Evolutionary conservation across 2,797 vertebrate species (phyloP).

Genomic region (Acanthornis magna): DNA sequence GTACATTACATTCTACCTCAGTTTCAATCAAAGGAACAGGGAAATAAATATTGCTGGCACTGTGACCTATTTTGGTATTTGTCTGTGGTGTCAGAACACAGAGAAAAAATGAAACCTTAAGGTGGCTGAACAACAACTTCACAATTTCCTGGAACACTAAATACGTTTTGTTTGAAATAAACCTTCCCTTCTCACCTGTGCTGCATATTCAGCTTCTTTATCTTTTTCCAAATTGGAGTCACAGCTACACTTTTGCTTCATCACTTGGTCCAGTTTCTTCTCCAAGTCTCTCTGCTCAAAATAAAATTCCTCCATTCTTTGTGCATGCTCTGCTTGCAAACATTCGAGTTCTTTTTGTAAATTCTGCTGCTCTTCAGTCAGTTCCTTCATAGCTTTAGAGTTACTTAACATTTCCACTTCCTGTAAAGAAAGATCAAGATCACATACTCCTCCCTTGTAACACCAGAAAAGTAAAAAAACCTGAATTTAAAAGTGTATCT

Average conservation of each 20-base stretch:
- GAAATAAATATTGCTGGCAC: neutral
- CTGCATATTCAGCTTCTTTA: conserved; percentile 92
- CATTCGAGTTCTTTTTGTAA: conserved; percentile 93
- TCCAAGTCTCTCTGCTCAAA: conserved; percentile 94
- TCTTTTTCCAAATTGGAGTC: conserved; percentile 86
- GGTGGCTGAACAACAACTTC: neutral
- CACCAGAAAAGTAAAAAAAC: neutral
- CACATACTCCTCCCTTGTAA: neutral
- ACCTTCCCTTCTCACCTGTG: conserved; percentile 82
- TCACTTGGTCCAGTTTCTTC: conserved; percentile 91
- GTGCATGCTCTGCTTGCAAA: conserved; percentile 90
- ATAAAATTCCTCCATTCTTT: conserved; percentile 90
- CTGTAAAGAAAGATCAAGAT: conserved; percentile 70
- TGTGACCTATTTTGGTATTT: neutral
- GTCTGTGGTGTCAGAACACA: neutral
- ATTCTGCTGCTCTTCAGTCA: conserved; percentile 90
- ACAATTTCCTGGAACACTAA: neutral
- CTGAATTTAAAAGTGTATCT: neutral
- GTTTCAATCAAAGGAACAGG: neutral
- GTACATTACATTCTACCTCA: neutral
- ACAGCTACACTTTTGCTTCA: conserved; percentile 92
- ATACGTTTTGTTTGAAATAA: neutral
- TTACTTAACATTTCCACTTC: conserved; percentile 92
- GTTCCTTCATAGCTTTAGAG: conserved; percentile 89
- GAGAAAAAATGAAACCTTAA: neutral